Percentiles rank a stretch among this genome's conserved stretches.
phyloP scores from a whole-genome alignment of 2,113 vertebrate species.

The Neofelis nebulosa region DNA sequence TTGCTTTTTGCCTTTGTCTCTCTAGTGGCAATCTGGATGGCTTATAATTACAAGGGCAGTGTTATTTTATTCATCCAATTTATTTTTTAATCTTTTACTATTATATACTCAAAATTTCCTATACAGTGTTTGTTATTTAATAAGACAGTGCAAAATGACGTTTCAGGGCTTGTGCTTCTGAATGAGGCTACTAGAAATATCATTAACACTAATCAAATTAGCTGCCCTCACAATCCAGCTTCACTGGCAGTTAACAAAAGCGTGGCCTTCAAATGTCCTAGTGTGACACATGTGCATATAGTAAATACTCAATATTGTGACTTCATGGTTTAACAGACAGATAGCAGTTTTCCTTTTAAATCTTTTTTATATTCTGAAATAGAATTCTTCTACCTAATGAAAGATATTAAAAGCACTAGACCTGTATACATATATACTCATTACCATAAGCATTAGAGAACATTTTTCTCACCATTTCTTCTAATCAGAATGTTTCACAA shows the following conservation, averaged over 20 bases:
- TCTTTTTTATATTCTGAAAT: background rate
- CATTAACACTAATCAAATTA: background rate
- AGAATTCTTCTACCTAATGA: background rate
- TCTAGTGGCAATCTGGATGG: background rate
- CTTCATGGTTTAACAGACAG: background rate
- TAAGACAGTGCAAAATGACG: background rate
- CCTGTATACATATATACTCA: background rate
- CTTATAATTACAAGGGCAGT: background rate
- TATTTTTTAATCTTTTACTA: background rate
- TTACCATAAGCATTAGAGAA: background rate
- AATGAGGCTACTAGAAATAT: background rate
- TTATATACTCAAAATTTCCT: background rate
- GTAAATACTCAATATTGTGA: background rate
- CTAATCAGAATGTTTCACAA: background rate
- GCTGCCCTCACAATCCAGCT: background rate
- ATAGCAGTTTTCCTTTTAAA: background rate
- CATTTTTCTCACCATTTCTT: background rate
- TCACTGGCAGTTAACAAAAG: background rate
- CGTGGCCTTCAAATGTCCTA: background rate
- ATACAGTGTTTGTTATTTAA: background rate
- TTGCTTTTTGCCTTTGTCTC: background rate
- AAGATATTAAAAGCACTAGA: background rate
- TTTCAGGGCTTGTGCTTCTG: background rate
- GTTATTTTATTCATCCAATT: background rate
- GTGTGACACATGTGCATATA: background rate